phyloP scores from a whole-genome alignment of 2,888 invertebrate genomes.

The Thymelicus acteon region DNA sequence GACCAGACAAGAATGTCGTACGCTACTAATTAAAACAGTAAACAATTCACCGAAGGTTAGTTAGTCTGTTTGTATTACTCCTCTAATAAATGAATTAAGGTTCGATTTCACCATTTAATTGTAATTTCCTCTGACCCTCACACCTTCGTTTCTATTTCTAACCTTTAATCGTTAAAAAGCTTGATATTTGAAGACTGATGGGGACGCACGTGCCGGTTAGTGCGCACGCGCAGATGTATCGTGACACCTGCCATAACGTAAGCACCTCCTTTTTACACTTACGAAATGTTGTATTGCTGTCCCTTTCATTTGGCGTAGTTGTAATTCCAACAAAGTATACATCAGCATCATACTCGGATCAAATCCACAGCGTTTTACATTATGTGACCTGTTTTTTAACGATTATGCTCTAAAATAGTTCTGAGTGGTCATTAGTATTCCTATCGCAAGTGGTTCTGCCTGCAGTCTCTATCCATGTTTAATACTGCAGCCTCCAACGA shows the following conservation, averaged over 20 bases:
- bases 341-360: slow-evolving; percentile 62
- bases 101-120: not conserved
- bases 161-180: slow-evolving; percentile 21
- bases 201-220: slow-evolving; percentile 77
- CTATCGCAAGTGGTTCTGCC: slow-evolving; percentile 55
- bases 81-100: not conserved
- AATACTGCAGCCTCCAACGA: slow-evolving; percentile 58
- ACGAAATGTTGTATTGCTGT: slow-evolving; percentile 50
- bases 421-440: slow-evolving; percentile 74
- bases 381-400: slow-evolving; percentile 80
- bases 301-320: slow-evolving; percentile 63
- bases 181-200: slow-evolving; percentile 53
- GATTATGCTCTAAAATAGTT: slow-evolving; percentile 73
- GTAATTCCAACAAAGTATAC: slow-evolving; percentile 69
- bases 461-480: slow-evolving; percentile 67
- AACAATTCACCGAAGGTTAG: slow-evolving; percentile 12
- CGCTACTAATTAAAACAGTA: slow-evolving; percentile 20
- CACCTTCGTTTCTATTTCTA: slow-evolving; percentile 23
- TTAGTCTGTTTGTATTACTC: not conserved
- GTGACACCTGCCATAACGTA: slow-evolving; percentile 76
- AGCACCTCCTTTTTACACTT: slow-evolving; percentile 62
- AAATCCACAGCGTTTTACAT: slow-evolving; percentile 69
- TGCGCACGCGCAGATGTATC: slow-evolving; percentile 79
- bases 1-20: slow-evolving; percentile 15
- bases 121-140: slow-evolving; percentile 14